A percentile compares a stretch with the other conserved stretches of the same genome.
These are phyloP conservation scores for Mus pahari DNA, from an alignment of 2,113 vertebrate genomes.

Conservation along the genomic window DNA sequence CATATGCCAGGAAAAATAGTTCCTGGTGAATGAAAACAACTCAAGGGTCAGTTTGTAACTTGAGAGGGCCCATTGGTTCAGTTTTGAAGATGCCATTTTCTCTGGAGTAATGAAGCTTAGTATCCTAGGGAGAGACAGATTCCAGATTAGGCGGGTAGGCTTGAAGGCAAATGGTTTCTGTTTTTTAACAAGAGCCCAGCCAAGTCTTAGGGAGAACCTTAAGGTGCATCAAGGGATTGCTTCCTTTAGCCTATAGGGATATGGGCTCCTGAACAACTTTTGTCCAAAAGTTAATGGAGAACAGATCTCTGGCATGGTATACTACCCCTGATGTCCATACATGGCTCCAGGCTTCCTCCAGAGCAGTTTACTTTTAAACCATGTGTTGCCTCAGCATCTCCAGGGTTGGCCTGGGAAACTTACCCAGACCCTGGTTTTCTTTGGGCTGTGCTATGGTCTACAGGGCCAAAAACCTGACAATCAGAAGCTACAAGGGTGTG, in stretches of 20 bases:
- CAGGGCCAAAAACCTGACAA: neutral
- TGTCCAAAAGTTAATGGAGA: neutral
- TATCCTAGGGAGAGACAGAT: neutral
- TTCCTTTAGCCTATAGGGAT: neutral
- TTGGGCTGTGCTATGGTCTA: neutral
- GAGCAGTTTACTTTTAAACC: neutral
- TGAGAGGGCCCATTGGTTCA: conserved; percentile 56
- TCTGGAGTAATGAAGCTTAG: neutral
- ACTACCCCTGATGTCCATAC: neutral
- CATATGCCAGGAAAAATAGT: conserved; percentile 80
- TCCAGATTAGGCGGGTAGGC: neutral
- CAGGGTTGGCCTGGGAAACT: neutral
- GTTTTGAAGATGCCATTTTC: conserved; percentile 64
- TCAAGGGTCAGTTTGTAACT: conserved; percentile 75
- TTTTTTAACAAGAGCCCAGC: neutral
- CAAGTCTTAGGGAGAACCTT: neutral
- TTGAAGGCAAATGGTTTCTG: neutral
- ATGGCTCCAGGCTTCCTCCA: neutral
- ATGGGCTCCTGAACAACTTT: neutral
- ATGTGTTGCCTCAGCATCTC: neutral
- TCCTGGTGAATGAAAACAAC: conserved; percentile 79
- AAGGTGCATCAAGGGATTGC: neutral
- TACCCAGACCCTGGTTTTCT: neutral
- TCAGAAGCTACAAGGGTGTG: neutral
- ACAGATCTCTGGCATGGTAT: neutral